Evolutionary conservation across 2,888 invertebrate genomes (phyloP).

Genomic region (Zootermopsis nevadensis): DNA sequence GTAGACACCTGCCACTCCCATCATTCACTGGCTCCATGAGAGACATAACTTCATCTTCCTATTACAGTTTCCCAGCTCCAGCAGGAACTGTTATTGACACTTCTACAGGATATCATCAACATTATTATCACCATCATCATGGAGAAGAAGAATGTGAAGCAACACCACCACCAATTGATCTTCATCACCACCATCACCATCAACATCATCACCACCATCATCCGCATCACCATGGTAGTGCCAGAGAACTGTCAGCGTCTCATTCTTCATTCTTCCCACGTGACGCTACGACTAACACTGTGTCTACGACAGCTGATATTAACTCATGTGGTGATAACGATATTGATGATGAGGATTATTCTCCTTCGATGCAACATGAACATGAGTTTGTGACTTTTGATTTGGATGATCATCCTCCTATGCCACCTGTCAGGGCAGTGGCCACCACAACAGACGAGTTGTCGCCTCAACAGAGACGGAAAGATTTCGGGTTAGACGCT

Average conservation of each 20-base stretch:
- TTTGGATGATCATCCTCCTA: slow-evolving; percentile 63
- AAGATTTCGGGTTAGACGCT: slow-evolving; percentile 62
- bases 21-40: slow-evolving; percentile 68
- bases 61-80: slow-evolving; percentile 41
- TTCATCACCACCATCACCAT: slow-evolving; percentile 38
- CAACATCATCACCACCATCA: slow-evolving; percentile 40
- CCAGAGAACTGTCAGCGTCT: slow-evolving; percentile 49
- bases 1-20: slow-evolving; percentile 59
- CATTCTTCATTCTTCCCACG: slow-evolving; percentile 64
- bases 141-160: slow-evolving; percentile 45
- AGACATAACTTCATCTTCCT: slow-evolving; percentile 51
- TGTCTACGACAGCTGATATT: slow-evolving; percentile 69
- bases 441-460: slow-evolving; percentile 60
- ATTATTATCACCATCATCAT: slow-evolving; percentile 46
- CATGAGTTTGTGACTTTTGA: slow-evolving; percentile 80
- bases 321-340: slow-evolving; percentile 62
- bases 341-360: slow-evolving; percentile 66
- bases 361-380: slow-evolving; percentile 68
- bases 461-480: slow-evolving; percentile 59
- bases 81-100: background rate
- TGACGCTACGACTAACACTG: slow-evolving; percentile 76
- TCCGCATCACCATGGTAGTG: slow-evolving; percentile 51
- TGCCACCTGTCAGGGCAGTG: slow-evolving; percentile 59
- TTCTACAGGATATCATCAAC: slow-evolving; percentile 16
- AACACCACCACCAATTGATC: slow-evolving; percentile 47